Conservation (phyloP, 2,113 vertebrate species). For the Oryzias melastigma region DNA sequence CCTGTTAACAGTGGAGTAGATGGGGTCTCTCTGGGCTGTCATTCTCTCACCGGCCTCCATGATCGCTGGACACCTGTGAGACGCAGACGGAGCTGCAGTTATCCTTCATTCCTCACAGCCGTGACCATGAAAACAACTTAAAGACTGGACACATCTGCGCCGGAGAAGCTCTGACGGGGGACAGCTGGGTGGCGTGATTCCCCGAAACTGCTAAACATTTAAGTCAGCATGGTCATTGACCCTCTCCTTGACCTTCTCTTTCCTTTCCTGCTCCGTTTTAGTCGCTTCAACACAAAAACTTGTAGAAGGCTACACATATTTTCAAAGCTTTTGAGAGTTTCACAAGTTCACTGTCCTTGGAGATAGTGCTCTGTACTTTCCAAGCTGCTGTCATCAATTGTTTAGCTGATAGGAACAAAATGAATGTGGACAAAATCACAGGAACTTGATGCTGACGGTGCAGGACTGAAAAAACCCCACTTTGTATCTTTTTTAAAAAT, state of each 20-base stretch:
- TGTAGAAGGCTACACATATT: constrained; percentile 56
- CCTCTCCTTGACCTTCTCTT: constrained; percentile 3
- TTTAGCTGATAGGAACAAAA: constrained; percentile 29
- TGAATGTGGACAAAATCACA: constrained; percentile 4
- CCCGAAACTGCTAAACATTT: constrained; percentile 35
- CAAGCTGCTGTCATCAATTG: constrained; percentile 33
- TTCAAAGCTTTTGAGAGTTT: constrained; percentile 31
- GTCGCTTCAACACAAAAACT: constrained; percentile 62
- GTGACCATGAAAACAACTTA: no score
- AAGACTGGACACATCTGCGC: neutral
- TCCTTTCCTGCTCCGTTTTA: neutral
- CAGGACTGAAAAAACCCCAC: no score
- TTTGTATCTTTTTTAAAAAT: no score
- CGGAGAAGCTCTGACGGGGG: neutral
- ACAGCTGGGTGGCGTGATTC: constrained; percentile 40
- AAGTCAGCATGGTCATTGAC: constrained; percentile 23
- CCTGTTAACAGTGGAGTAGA: constrained; percentile 74
- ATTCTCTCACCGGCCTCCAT: constrained; percentile 78
- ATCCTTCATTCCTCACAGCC: neutral
- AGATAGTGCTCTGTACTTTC: constrained; percentile 34
- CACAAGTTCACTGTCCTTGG: constrained; percentile 55
- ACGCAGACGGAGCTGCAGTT: constrained; percentile 3
- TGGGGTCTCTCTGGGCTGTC: constrained; percentile 70
- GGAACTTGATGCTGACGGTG: neutral
- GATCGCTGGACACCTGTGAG: constrained; percentile 69